A percentile compares a stretch with the other conserved stretches of the same genome.
Conservation (phyloP, 2,113 vertebrate species). For the Platycercus adscitus region DNA sequence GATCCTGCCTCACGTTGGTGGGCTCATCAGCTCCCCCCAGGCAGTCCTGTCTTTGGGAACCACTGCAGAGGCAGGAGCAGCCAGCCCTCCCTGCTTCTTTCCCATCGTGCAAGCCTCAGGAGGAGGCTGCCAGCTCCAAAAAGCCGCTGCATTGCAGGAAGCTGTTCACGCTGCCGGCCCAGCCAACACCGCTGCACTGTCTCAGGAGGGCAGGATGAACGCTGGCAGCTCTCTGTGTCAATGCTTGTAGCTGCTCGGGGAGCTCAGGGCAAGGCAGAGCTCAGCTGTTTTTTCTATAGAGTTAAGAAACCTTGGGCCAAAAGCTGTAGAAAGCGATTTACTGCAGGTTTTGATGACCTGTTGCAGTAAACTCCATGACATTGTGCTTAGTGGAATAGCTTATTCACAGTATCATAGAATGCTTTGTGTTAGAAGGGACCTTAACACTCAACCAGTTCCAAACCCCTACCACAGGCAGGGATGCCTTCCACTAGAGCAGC, state of each 20-base stretch:
- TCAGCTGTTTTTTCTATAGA: not conserved
- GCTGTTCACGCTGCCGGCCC: not conserved
- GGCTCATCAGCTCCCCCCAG: not conserved
- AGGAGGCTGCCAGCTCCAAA: constrained; percentile 6
- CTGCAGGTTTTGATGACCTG: not conserved
- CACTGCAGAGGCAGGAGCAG: not conserved
- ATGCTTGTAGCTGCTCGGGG: not conserved
- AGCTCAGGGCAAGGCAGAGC: not conserved
- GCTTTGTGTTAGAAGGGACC: not conserved
- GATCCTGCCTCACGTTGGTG: not conserved
- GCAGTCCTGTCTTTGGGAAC: not conserved
- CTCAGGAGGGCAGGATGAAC: not conserved
- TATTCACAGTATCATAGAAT: not conserved
- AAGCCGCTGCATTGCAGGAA: constrained; percentile 15
- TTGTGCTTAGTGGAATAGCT: not conserved
- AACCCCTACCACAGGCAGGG: not conserved
- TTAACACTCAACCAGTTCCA: not conserved
- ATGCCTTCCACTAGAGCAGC: not conserved
- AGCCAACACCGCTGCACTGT: not conserved
- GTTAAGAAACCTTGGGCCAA: not conserved
- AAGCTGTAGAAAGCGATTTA: not conserved
- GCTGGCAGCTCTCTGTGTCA: not conserved
- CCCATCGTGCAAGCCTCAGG: not conserved
- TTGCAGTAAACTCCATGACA: not conserved
- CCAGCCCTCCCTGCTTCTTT: not conserved